Percentiles rank a stretch among this genome's conserved stretches.
Evolutionary conservation across 2,888 invertebrate species (phyloP).

Genomic region (Parnassius apollo): DNA sequence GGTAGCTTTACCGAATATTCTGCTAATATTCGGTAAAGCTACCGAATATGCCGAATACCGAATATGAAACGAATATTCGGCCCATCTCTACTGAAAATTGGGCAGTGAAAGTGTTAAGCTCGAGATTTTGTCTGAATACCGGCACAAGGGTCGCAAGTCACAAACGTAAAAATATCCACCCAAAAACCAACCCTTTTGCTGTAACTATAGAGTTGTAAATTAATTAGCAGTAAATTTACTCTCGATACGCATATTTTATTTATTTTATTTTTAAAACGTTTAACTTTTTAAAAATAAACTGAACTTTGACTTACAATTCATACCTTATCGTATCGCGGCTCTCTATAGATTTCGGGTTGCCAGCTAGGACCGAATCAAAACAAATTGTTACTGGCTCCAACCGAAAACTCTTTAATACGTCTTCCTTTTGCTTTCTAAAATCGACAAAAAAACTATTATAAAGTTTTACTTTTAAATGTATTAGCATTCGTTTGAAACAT

Average conservation of each 20-base stretch:
- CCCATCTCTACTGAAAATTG: no score
- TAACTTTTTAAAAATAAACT: no score
- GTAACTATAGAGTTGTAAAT: not conserved
- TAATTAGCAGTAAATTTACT: not conserved
- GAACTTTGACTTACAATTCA: no score
- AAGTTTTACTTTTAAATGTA: no score
- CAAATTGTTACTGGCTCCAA: not conserved
- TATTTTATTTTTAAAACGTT: no score
- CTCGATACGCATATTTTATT: not conserved
- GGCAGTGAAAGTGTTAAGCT: no score
- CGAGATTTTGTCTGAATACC: not conserved
- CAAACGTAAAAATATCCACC: not conserved
- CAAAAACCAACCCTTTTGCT: not conserved
- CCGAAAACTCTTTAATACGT: conserved; percentile 7
- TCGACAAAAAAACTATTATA: not conserved
- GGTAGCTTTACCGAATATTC: no score
- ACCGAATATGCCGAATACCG: no score
- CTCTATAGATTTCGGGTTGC: conserved; percentile 13
- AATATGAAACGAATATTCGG: no score
- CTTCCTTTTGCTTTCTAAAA: conserved; percentile 9
- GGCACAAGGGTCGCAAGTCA: not conserved
- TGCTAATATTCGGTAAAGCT: no score
- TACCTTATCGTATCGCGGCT: conserved; percentile 10
- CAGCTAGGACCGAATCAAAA: conserved; percentile 10
- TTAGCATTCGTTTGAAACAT: not conserved